A percentile compares a stretch with the other conserved stretches of the same genome.
Evolutionary conservation across 2,797 vertebrate genomes (phyloP).

Genomic region (Peromyscus melanophrys): DNA sequence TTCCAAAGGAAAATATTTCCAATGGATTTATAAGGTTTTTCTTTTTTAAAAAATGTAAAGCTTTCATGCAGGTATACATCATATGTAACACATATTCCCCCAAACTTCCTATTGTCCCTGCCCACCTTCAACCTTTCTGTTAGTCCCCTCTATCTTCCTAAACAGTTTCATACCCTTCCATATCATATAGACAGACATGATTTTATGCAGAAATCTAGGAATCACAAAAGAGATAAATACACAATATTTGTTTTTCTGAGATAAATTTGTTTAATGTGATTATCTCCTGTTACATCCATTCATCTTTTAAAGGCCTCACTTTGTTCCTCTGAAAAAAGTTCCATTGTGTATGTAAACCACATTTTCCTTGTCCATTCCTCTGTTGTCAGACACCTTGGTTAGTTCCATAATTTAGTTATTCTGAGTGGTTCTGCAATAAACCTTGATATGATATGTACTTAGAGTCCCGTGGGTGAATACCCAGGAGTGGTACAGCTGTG

Average conservation of each 20-base stretch:
- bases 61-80: not conserved
- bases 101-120: too few species aligned
- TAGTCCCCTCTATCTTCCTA: not conserved
- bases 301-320: not conserved
- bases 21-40: not conserved
- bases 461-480: not conserved
- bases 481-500: not conserved
- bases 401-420: not conserved
- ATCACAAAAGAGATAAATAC: not conserved
- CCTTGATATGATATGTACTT: not conserved
- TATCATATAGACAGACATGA: not conserved
- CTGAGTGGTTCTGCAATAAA: too few species aligned
- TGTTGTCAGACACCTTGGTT: not conserved
- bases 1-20: not conserved
- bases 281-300: not conserved
- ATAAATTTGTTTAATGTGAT: not conserved
- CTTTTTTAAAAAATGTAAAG: not conserved
- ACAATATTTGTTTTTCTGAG: not conserved
- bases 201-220: not conserved
- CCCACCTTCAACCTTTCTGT: not conserved
- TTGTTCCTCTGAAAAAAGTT: not conserved
- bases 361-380: not conserved
- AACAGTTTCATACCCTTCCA: not conserved
- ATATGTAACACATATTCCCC: too few species aligned
- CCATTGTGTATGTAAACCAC: not conserved